A percentile compares a stretch with the other conserved stretches of the same genome.
These are phyloP conservation scores for Gracilinanus agilis DNA, from an alignment of 2,113 vertebrate genomes.

Conservation along the genomic window DNA sequence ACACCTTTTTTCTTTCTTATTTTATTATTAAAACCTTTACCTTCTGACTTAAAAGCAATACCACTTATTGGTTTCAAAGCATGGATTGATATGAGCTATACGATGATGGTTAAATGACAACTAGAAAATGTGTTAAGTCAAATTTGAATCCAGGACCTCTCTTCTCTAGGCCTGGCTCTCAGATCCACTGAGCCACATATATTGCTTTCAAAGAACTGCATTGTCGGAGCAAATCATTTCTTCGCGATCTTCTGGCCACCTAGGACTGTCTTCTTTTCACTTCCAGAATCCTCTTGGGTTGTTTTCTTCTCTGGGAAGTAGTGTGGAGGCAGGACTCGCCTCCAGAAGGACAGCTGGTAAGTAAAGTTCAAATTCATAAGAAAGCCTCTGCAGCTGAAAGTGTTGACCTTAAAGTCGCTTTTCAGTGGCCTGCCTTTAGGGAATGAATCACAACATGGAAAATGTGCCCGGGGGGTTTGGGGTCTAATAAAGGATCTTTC, in stretches of 20 bases:
- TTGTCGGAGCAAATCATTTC: background rate
- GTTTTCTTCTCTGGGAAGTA: background rate
- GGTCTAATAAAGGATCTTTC: background rate
- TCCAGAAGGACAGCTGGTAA: background rate
- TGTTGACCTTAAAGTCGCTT: background rate
- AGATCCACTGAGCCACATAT: no score
- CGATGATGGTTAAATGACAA: no score
- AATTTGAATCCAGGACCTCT: no score
- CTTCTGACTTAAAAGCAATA: no score
- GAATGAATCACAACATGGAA: background rate
- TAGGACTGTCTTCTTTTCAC: background rate
- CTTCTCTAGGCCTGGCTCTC: no score
- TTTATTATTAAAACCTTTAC: no score
- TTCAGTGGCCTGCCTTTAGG: background rate
- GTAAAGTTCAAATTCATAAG: background rate
- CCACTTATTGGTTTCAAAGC: no score
- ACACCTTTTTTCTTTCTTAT: no score
- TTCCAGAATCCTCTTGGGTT: background rate
- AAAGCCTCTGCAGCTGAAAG: background rate
- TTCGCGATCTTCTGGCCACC: background rate
- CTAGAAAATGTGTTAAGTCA: no score
- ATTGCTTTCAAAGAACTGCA: background rate
- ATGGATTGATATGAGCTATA: no score
- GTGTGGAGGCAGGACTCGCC: background rate
- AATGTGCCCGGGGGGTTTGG: background rate